Evolutionary conservation across 2,113 vertebrate genomes (phyloP), one percentile per base, ranked within the genome.

Genomic region (Salvelinus fontinalis): DNA sequence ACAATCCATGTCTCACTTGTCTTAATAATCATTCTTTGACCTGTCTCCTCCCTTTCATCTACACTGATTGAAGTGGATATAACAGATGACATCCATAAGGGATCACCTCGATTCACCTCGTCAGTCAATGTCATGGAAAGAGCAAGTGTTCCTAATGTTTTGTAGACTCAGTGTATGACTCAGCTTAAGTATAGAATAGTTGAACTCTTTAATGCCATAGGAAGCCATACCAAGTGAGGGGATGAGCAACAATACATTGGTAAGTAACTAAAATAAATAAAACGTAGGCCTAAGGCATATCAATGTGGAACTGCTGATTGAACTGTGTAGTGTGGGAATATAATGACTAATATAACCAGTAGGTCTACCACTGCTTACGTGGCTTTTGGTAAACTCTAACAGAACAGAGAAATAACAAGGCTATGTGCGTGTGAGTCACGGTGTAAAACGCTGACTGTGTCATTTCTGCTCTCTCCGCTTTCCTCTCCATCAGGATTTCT

Each of bases 341-440:
- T 49, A 29, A 39, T 83, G 84, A 83, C 68, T 83, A 81, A 85
- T 78, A 4, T 24, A 82, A 86, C 69, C 68, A 75, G 77, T 66
- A 72, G 49, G 44, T 34, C 54, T 39, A 57, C 54, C 48, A 6
- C 54, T 48, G 76, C 59, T 71, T 79, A 67, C 75, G 78, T 84
- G 74, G 76, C 76, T 84, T 80, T 76, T 81, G 76, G 85, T 84
- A 82, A 86, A 57, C 57, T 66, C 70, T 12, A 44, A 44, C 39
- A 44, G 39, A 12, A n/a, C 24, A 44, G 31, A 54, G 22, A 75
- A 26, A 67, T 71, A 69, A 74, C 29, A 66, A 51, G 66, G 9
- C 44, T 70, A 51, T 81, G 86, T 91, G 91, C 91, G 54, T 81
- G 86, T 91, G 91, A 92, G 83, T 92, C 91, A 92, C 60, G 39